A percentile compares a stretch with the other conserved stretches of the same genome.
Evolutionary conservation across 2,797 vertebrate species (phyloP).

Genomic region (Leuciscus waleckii): DNA sequence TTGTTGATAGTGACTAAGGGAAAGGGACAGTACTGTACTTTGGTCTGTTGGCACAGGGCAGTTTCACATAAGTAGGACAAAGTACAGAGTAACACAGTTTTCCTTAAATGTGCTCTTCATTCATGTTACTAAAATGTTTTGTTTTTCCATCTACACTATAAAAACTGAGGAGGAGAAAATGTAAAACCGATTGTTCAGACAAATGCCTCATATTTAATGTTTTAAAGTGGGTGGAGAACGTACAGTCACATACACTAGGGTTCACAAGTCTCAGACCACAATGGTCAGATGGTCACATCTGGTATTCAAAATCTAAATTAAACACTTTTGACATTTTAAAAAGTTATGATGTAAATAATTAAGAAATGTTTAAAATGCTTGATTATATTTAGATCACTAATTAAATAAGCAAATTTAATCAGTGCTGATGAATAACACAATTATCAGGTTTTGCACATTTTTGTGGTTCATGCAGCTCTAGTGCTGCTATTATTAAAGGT

Average conservation of each 20-base stretch:
- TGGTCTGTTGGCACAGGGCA: slow-evolving; percentile 48
- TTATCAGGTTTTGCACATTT: neutral
- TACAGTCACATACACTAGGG: neutral
- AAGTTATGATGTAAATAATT: neutral
- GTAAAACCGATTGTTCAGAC: neutral
- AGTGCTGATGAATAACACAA: neutral
- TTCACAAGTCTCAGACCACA: neutral
- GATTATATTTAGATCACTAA: neutral
- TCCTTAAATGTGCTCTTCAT: neutral
- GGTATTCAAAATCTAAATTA: neutral
- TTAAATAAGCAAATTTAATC: neutral
- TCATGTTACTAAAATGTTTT: neutral
- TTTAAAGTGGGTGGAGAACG: neutral
- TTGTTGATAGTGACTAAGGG: slow-evolving; percentile 24
- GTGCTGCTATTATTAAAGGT: neutral
- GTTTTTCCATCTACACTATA: neutral
- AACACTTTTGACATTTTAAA: neutral
- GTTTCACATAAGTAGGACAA: slow-evolving; percentile 24
- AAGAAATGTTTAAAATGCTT: neutral
- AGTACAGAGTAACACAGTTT: neutral
- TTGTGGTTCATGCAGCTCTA: neutral
- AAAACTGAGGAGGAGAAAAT: neutral
- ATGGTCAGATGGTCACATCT: neutral
- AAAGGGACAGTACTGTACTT: slow-evolving; percentile 50
- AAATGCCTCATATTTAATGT: neutral